Percentiles rank a stretch among this genome's conserved stretches.
Evolutionary conservation across 2,113 vertebrate species (phyloP).

Genomic region (Daubentonia madagascariensis): DNA sequence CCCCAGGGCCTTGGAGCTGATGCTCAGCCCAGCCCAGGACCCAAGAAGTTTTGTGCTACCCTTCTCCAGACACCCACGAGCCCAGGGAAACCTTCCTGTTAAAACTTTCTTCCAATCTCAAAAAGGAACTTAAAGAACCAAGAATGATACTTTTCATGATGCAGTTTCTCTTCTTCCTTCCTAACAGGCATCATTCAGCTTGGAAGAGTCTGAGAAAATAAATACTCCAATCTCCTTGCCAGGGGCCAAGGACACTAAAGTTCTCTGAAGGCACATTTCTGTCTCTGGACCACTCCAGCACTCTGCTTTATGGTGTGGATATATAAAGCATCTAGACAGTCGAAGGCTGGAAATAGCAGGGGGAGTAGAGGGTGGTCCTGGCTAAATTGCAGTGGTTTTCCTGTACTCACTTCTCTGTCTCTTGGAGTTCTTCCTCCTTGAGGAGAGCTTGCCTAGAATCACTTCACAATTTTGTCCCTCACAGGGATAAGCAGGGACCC

Average conservation of each 20-base stretch:
- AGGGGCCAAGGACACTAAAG: background rate
- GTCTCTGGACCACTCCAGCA: background rate
- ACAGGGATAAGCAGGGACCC: background rate
- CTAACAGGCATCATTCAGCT: background rate
- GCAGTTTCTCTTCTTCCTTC: background rate
- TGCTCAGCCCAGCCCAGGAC: background rate
- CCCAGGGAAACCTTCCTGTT: background rate
- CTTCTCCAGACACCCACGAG: background rate
- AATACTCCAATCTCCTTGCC: background rate
- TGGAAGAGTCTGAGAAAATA: background rate
- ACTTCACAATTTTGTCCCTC: background rate
- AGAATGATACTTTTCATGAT: background rate
- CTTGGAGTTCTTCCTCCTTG: background rate
- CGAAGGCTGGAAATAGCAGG: background rate
- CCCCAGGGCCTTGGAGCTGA: background rate
- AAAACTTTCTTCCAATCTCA: background rate
- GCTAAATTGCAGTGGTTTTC: background rate
- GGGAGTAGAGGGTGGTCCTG: background rate
- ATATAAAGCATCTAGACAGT: background rate
- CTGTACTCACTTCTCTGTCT: background rate
- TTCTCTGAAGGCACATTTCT: background rate
- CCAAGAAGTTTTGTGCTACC: background rate
- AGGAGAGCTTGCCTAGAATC: background rate
- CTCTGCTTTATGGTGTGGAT: background rate
- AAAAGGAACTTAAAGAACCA: background rate